A percentile compares a stretch with the other conserved stretches of the same genome.
phyloP scores from a whole-genome alignment of 1,140 invertebrate species.

The Eurytemora carolleeae region DNA sequence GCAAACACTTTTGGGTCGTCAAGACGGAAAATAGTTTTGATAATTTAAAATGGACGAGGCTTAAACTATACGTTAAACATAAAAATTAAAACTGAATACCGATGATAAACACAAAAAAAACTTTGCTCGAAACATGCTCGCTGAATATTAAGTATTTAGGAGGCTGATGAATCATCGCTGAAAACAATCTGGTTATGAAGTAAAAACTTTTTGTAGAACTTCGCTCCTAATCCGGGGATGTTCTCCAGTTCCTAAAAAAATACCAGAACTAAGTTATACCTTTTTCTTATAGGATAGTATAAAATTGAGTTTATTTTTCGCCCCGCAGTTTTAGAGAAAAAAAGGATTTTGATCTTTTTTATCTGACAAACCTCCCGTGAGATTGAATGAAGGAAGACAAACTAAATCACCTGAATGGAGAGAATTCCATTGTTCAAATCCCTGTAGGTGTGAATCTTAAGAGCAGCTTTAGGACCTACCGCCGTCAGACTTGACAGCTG shows the following conservation, averaged over 20 bases:
- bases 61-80: no score
- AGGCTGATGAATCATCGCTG: no score
- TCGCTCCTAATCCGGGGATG: background rate
- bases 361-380: no score
- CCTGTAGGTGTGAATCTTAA: conserved; percentile 10
- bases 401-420: background rate
- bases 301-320: background rate
- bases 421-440: background rate
- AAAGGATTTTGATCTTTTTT: no score
- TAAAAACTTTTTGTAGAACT: background rate
- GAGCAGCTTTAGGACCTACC: conserved; percentile 6
- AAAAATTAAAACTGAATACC: no score
- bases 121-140: no score
- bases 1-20: no score
- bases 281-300: background rate
- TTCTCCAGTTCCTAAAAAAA: background rate
- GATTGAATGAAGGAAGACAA: background rate
- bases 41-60: no score
- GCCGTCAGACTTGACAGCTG: conserved; percentile 1
- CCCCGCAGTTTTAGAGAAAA: background rate
- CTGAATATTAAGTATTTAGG: no score
- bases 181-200: background rate
- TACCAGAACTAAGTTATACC: background rate
- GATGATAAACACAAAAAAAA: no score
- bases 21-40: no score